Conservation (phyloP, 1,140 invertebrate species). For the Argopecten irradians region DNA sequence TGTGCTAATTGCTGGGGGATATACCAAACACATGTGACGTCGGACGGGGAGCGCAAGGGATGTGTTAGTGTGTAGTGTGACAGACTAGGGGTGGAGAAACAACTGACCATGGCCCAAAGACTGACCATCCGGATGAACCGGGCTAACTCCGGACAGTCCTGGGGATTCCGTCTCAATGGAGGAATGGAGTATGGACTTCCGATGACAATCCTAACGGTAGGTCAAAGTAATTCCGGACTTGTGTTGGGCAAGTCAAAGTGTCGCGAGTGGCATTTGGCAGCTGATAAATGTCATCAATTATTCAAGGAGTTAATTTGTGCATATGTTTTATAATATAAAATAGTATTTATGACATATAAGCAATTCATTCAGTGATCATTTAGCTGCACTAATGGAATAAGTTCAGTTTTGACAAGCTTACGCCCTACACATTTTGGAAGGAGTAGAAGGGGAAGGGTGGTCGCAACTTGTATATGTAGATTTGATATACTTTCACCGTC, state of each 20-base stretch:
- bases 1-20: slow-evolving; percentile 1
- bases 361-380: no score
- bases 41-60: not conserved
- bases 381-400: no score
- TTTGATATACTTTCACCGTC: no score
- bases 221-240: not conserved
- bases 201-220: slow-evolving; percentile 93
- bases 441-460: no score
- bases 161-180: slow-evolving; percentile 96
- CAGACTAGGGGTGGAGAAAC: not conserved
- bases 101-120: slow-evolving; percentile 5
- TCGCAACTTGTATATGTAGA: no score
- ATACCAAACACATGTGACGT: slow-evolving; percentile 4
- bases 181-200: slow-evolving; percentile 95
- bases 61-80: not conserved
- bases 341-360: no score
- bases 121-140: slow-evolving; percentile 90
- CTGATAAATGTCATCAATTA: not conserved
- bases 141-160: slow-evolving; percentile 86
- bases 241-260: not conserved
- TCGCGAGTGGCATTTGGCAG: not conserved
- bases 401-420: no score
- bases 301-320: no score
- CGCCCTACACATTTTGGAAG: no score
- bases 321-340: no score